phyloP scores from a whole-genome alignment of 2,888 invertebrate species.

The Linhomoeus sp. region DNA sequence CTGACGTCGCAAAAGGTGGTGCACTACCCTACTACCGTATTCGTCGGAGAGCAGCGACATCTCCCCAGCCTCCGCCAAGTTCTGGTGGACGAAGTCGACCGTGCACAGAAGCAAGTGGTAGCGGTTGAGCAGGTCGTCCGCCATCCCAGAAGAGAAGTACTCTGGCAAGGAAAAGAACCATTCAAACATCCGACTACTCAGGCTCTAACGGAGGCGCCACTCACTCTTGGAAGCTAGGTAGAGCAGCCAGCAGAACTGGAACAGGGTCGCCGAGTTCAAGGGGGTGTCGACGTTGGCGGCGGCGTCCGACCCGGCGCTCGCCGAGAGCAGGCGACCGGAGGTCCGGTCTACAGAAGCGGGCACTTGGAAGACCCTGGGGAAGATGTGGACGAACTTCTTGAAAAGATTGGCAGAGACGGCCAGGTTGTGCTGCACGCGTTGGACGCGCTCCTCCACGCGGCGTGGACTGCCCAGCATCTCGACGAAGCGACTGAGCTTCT shows the following conservation, averaged over 20 bases:
- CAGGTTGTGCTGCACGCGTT: conserved; percentile 62
- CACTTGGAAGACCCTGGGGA: conserved; percentile 59
- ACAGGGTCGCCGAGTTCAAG: conserved; percentile 56
- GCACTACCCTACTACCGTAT: no score
- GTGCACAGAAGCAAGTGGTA: conserved; percentile 74
- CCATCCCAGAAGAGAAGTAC: conserved; percentile 46
- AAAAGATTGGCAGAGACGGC: conserved; percentile 80
- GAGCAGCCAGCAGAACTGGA: conserved; percentile 80
- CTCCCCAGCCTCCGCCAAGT: neutral
- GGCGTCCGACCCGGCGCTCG: conserved; percentile 37
- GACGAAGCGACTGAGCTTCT: conserved; percentile 80
- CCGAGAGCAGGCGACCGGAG: conserved; percentile 11
- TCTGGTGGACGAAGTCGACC: conserved; percentile 41
- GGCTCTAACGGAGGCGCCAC: neutral
- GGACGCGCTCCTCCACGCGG: conserved; percentile 57
- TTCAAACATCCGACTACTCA: no score
- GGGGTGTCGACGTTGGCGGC: conserved; percentile 33
- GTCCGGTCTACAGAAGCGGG: conserved; percentile 31
- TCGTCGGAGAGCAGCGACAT: neutral
- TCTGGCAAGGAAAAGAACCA: no score
- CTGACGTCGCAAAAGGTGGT: no score
- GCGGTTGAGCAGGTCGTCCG: conserved; percentile 79
- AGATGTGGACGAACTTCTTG: conserved; percentile 71
- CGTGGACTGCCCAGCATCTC: conserved; percentile 73
- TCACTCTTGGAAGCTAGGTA: conserved; percentile 53